A percentile compares a stretch with the other conserved stretches of the same genome.
Conservation (phyloP, 2,888 invertebrate genomes). For the Leptopilina syphax region DNA sequence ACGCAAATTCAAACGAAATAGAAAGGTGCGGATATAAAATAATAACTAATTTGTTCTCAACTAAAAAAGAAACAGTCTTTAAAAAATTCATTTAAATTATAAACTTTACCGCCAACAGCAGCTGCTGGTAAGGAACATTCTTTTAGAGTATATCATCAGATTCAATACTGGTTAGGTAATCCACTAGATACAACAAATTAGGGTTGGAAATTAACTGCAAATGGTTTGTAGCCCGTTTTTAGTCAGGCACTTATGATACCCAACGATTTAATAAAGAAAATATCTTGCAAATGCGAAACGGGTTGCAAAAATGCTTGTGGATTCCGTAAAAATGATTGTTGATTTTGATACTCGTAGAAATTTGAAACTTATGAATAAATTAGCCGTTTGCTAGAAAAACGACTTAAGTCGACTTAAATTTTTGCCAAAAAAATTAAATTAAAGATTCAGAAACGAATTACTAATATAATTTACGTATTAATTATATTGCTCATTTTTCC, state of each 20-base stretch:
- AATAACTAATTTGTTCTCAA: neutral
- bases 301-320: neutral
- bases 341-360: no score
- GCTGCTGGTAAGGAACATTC: neutral
- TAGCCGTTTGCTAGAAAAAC: no score
- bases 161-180: neutral
- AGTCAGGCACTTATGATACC: neutral
- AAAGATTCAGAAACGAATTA: no score
- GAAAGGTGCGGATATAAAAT: neutral
- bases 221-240: neutral
- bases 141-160: slow-evolving; percentile 4
- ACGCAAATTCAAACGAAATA: neutral
- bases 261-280: neutral
- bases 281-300: neutral
- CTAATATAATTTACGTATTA: no score
- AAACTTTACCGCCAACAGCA: neutral
- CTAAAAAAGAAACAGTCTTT: neutral
- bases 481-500: no score
- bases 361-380: no score
- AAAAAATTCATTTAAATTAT: neutral
- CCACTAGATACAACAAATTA: neutral
- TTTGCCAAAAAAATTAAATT: no score
- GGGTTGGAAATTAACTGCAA: neutral
- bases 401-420: no score
- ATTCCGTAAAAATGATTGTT: neutral